Conservation (phyloP, 1,140 invertebrate species). For the Dufourea novaeangliae region DNA sequence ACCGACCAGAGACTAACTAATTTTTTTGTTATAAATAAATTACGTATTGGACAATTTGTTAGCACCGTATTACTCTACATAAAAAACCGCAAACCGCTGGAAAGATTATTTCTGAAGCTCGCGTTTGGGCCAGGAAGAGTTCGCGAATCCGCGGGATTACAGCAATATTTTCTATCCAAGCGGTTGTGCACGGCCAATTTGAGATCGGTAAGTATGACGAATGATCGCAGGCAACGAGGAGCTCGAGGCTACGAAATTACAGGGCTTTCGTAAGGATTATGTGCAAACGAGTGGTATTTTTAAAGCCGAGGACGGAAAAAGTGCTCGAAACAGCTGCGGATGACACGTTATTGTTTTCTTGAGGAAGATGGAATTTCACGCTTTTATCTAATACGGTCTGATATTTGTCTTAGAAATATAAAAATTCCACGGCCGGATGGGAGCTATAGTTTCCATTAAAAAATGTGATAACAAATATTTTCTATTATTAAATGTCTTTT, state of each 20-base stretch:
- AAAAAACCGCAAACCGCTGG: neutral
- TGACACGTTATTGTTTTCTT: constrained; percentile 8
- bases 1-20: neutral
- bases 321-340: constrained; percentile 25
- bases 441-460: too few relatives aligned
- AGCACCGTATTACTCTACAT: neutral
- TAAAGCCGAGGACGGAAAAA: constrained; percentile 28
- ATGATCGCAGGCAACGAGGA: constrained; percentile 39
- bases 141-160: constrained; percentile 48
- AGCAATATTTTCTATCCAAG: constrained; percentile 50
- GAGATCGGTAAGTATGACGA: constrained; percentile 64
- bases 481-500: too few relatives aligned
- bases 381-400: neutral
- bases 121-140: constrained; percentile 14
- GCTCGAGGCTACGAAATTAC: constrained; percentile 54
- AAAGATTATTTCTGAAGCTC: constrained; percentile 15
- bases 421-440: too few relatives aligned
- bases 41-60: too few relatives aligned
- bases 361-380: neutral
- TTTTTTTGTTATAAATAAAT: neutral
- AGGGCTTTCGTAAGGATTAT: constrained; percentile 59
- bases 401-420: neutral
- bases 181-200: constrained; percentile 55
- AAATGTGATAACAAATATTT: too few relatives aligned
- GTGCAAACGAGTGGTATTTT: constrained; percentile 59